Conservation (phyloP, 2,888 invertebrate species). For the Lampropteryx suffumata region DNA sequence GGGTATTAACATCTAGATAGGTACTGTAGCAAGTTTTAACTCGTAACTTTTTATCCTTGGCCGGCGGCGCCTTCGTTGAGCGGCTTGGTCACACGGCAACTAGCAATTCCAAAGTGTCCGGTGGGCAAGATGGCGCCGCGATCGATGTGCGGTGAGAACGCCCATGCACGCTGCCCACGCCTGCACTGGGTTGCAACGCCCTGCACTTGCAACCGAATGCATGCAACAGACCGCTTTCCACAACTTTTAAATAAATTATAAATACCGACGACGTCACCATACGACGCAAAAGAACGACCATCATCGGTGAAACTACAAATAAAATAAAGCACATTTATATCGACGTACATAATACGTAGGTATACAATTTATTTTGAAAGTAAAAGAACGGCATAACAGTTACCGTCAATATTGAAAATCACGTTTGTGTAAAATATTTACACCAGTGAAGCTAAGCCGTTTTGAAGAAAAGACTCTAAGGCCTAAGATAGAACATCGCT, state of each 20-base stretch:
- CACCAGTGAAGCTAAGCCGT: constrained; percentile 33
- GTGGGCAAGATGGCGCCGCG: constrained; percentile 75
- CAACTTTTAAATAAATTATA: constrained; percentile 21
- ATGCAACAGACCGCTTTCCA: constrained; percentile 50
- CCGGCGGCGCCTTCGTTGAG: constrained; percentile 33
- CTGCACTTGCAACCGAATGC: constrained; percentile 58
- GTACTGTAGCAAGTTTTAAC: not conserved
- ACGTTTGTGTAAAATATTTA: constrained; percentile 51
- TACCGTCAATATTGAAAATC: constrained; percentile 52
- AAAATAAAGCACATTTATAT: constrained; percentile 6
- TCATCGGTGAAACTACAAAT: constrained; percentile 16
- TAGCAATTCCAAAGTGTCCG: constrained; percentile 58
- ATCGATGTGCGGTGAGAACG: constrained; percentile 72
- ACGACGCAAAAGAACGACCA: not conserved
- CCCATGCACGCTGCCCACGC: constrained; percentile 73
- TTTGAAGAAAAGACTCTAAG: constrained; percentile 48
- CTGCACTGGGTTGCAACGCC: constrained; percentile 77
- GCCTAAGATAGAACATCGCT: constrained; percentile 49
- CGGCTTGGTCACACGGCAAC: constrained; percentile 42
- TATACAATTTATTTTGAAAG: constrained; percentile 16
- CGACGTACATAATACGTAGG: not conserved
- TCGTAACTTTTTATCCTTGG: no score
- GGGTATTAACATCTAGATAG: constrained; percentile 38
- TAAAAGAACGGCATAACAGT: constrained; percentile 43
- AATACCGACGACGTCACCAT: constrained; percentile 5